Base-by-base conservation (phyloP, 2,888 invertebrate genomes). In the Orthosia cruda region DNA sequence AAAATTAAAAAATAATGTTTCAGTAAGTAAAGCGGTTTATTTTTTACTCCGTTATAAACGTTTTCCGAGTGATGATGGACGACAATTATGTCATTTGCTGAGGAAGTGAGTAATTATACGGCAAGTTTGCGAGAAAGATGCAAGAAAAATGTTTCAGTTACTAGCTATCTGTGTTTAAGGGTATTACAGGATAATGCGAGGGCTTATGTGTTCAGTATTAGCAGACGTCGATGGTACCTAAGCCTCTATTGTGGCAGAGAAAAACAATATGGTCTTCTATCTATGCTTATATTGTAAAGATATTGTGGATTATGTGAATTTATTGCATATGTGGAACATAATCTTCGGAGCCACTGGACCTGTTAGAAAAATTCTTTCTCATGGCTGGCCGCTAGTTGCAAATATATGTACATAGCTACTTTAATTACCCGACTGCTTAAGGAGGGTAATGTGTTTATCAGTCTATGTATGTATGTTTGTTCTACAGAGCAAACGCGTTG, bases 11-110 rank as follows among this genome's bases (percentile, higher is more conserved):
- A 32, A 40, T 23, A 73, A 61, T 54, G 20, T 55, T 55, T 9
- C n/a, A 58, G n/a, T 49, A 18, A 23, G 16, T n/a, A 59, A 64
- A 45, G 13, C 55, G 32, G 47, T 83, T 65, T 58, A 54, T 40
- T 63, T 63, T 74, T 26, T 32, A 47, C 20, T 45, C 12, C 15
- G 20, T 63, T 55, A 3, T 45, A 71, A 59, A 50, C 47, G 13
- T 49, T 71, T 23, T 47, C 13, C 13, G 18, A 16, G 55, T 32
- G 47, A 71, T 71, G 40, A 67, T 71, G 50, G 52, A 26, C 49
- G n/a, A 61, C 16, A 49, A 80, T 80, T 68, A 65, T 57, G 47
- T 54, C 16, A 62, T 73, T 84, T 59, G 1, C 62, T 16, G 18
- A 47, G 55, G 55, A 59, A 26, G 58, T 16, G 18, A 40, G 55